Conservation (phyloP, 2,797 vertebrate genomes). For the Diglossa cyanea region DNA sequence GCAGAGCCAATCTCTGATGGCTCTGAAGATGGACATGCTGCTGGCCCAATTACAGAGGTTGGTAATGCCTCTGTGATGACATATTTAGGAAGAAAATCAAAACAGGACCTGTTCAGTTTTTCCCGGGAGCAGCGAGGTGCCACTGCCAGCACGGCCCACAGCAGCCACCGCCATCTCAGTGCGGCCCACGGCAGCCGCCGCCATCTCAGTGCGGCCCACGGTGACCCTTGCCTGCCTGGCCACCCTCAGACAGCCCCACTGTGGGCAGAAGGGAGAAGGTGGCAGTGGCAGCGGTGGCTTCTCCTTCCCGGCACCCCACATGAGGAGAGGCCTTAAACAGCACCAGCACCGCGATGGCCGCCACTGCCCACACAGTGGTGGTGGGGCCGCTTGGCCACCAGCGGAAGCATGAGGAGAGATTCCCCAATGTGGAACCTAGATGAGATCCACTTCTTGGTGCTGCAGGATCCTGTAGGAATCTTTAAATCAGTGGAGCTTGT, state of each 20-base stretch:
- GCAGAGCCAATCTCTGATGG: not conserved
- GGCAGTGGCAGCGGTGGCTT: rapidly evolving
- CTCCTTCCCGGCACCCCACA: rapidly evolving
- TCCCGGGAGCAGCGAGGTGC: rapidly evolving
- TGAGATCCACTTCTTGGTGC: rapidly evolving
- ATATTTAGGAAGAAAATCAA: not conserved
- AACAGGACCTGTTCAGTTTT: not conserved
- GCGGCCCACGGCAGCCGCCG: rapidly evolving
- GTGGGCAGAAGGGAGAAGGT: not conserved
- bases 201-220: too few species aligned
- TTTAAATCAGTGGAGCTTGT: too few species aligned
- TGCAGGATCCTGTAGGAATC: not conserved
- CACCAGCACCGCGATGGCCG: rapidly evolving
- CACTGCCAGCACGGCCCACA: rapidly evolving
- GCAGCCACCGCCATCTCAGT: rapidly evolving
- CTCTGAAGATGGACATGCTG: not conserved
- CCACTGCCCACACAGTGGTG: rapidly evolving
- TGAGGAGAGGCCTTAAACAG: not conserved
- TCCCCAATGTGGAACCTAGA: rapidly evolving
- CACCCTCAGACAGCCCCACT: rapidly evolving
- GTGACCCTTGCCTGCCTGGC: rapidly evolving
- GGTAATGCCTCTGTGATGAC: not conserved
- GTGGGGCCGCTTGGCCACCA: rapidly evolving
- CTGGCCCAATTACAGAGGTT: not conserved
- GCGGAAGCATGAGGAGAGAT: rapidly evolving